Evolutionary conservation across 2,113 vertebrate species (phyloP), one percentile per base, ranked within the genome.

Genomic region (Thymallus thymallus): DNA sequence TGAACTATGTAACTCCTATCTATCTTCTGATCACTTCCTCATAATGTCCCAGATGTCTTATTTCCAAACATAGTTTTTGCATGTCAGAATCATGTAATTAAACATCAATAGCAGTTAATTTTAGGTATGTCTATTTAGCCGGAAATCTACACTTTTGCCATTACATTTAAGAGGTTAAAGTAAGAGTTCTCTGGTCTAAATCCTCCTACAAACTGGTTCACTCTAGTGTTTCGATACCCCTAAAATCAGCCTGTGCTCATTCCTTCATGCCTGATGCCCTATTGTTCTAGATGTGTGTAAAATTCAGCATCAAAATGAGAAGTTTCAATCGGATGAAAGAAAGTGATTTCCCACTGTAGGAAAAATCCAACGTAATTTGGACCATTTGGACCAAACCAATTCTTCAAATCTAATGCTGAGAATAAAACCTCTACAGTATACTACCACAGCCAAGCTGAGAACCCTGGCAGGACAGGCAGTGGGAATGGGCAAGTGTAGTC

Each of bases 131-230:
- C n/a, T n/a, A n/a, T n/a, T n/a, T n/a, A n/a, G n/a, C n/a, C n/a
- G n/a, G n/a, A n/a, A n/a, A n/a, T n/a, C n/a, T n/a, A n/a, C n/a
- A n/a, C n/a, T n/a, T n/a, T n/a, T n/a, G n/a, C n/a, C n/a, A n/a
- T n/a, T n/a, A n/a, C n/a, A n/a, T n/a, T n/a, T n/a, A n/a, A n/a
- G n/a, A n/a, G n/a, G n/a, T n/a, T n/a, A n/a, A 60, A 76, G 71
- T 22, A 56, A 9, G 9, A 22, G 56, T 22, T 60, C n/a, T 23
- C 56, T 74, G 9, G 66, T 22, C 18, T 22, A 60, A 73, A 76
- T 64, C 35, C 73, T 26, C 6, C 30, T 65, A 56, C 73, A 81
- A 29, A 74, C 2, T 13, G 9, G 45, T 23, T 13, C 24, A 29
- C 10, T 64, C 13, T 14, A 64, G 62, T 12, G 14, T 6, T 64